A percentile compares a stretch with the other conserved stretches of the same genome.
Conservation (phyloP, 2,888 invertebrate species). For the Diogma glabrata region DNA sequence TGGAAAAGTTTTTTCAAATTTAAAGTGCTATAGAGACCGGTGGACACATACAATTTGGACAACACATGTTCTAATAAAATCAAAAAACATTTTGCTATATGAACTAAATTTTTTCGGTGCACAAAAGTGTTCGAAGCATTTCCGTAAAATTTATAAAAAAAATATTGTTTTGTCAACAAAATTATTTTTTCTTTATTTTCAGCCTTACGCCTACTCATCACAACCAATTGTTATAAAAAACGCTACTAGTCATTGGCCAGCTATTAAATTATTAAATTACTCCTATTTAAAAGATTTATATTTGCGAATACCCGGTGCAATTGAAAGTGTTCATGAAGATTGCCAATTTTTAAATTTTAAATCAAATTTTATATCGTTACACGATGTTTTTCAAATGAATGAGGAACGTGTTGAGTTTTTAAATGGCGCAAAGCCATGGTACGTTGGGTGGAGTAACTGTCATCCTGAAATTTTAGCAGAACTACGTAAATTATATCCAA, state of each 20-base stretch:
- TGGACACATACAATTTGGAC: no score
- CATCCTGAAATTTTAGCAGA: slow-evolving; percentile 64
- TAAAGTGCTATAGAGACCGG: no score
- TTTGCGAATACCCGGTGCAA: slow-evolving; percentile 52
- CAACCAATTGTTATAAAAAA: slow-evolving; percentile 68
- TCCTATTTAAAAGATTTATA: slow-evolving; percentile 58
- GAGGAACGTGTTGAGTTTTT: slow-evolving; percentile 48
- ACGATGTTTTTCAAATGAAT: slow-evolving; percentile 68
- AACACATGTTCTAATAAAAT: background rate
- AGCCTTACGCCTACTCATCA: slow-evolving; percentile 62
- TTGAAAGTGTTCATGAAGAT: slow-evolving; percentile 63
- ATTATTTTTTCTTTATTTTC: slow-evolving; percentile 19
- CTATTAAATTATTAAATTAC: slow-evolving; percentile 52
- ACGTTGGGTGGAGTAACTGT: slow-evolving; percentile 89
- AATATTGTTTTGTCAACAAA: background rate
- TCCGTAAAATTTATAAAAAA: background rate
- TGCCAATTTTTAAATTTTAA: slow-evolving; percentile 82
- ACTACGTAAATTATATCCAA: slow-evolving; percentile 62
- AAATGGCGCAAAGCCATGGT: slow-evolving; percentile 62
- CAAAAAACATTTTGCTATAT: background rate
- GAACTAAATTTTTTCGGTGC: no score
- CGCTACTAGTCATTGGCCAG: slow-evolving; percentile 66
- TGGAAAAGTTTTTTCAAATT: no score
- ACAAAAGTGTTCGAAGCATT: background rate
- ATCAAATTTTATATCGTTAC: slow-evolving; percentile 62